These are phyloP conservation scores for Esperia sulphurella DNA, from an alignment of 2,888 invertebrate species.

Conservation along the genomic window DNA sequence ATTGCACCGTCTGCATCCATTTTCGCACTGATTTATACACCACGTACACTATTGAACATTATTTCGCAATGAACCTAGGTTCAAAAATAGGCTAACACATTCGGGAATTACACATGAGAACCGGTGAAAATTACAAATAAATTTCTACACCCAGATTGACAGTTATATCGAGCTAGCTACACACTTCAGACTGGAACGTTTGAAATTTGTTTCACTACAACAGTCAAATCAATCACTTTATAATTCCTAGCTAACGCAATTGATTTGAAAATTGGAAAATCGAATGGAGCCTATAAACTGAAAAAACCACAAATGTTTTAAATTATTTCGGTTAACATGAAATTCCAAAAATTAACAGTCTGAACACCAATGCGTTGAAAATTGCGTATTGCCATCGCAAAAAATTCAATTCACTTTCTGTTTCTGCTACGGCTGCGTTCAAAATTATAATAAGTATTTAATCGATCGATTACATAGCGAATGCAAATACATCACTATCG, in stretches of 20 bases:
- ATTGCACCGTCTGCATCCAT: constrained; percentile 72
- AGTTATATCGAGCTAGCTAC: constrained; percentile 77
- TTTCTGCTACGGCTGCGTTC: constrained; percentile 9
- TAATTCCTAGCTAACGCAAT: constrained; percentile 27
- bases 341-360: constrained; percentile 51
- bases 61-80: constrained; percentile 61
- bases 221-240: constrained; percentile 71
- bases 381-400: constrained; percentile 39
- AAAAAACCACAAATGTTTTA: constrained; percentile 41
- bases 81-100: constrained; percentile 70
- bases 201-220: constrained; percentile 76
- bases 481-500: background rate
- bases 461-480: constrained; percentile 9
- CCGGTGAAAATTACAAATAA: constrained; percentile 79
- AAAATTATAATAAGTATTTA: background rate
- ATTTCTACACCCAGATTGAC: constrained; percentile 79
- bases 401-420: constrained; percentile 10
- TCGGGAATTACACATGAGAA: constrained; percentile 69
- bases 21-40: constrained; percentile 70
- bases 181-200: constrained; percentile 79
- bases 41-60: constrained; percentile 76
- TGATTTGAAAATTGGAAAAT: constrained; percentile 38
- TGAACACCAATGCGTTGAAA: constrained; percentile 53
- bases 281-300: constrained; percentile 29
- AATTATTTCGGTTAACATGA: constrained; percentile 63